Conservation (phyloP, 1,140 invertebrate species). For the Bombus superbus region DNA sequence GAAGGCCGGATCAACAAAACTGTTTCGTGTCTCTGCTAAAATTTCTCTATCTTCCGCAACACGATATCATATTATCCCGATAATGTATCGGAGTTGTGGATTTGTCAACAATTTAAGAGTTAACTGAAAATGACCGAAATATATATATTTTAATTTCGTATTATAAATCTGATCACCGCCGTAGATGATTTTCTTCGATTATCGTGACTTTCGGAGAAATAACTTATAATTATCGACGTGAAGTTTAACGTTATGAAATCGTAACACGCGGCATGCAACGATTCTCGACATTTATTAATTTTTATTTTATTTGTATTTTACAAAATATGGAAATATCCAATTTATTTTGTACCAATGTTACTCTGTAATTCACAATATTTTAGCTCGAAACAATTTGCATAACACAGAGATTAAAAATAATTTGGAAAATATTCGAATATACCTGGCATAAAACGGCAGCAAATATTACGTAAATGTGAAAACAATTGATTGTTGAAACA, state of each 20-base stretch:
- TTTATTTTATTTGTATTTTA: neutral
- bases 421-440: neutral
- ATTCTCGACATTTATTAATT: neutral
- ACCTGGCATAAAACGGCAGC: too few species aligned
- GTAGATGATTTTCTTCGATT: neutral
- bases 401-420: neutral
- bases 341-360: neutral
- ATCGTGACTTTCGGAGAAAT: neutral
- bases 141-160: neutral
- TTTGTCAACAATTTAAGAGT: neutral
- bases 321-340: neutral
- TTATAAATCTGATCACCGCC: neutral
- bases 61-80: too few species aligned
- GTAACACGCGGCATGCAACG: neutral
- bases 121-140: neutral
- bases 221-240: neutral
- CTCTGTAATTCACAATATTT: neutral
- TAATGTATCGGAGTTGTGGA: neutral
- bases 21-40: neutral
- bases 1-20: too few species aligned
- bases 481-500: neutral
- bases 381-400: neutral
- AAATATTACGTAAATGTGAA: neutral
- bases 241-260: neutral
- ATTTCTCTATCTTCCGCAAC: neutral